A percentile compares a stretch with the other conserved stretches of the same genome.
Conservation (phyloP, 2,113 vertebrate genomes). For the Rousettus leschenaultii region DNA sequence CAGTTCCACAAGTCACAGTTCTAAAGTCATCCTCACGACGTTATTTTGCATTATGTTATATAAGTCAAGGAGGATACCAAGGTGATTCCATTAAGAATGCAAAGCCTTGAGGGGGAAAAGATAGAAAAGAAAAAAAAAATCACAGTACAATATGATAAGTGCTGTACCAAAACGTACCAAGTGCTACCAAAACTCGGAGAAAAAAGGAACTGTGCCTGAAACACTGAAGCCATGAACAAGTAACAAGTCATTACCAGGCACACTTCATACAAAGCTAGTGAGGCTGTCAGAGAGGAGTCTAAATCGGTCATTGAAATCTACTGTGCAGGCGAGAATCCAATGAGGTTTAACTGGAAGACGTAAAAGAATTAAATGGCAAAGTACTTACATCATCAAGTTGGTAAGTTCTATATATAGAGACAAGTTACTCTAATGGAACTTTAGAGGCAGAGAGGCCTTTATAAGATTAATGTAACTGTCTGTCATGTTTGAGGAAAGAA, state of each 20-base stretch:
- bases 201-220: not conserved
- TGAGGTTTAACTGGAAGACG: not conserved
- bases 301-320: not conserved
- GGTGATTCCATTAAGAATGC: not conserved
- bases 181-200: not conserved
- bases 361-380: not conserved
- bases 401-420: not conserved
- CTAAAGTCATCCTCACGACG: not conserved
- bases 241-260: not conserved
- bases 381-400: not conserved
- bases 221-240: not conserved
- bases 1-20: not conserved
- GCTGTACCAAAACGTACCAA: not conserved
- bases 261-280: not conserved
- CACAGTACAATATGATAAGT: not conserved
- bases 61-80: not conserved
- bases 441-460: not conserved
- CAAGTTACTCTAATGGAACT: not conserved
- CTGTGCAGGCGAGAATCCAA: not conserved
- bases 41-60: not conserved
- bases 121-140: not conserved
- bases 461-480: not conserved
- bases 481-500: not conserved
- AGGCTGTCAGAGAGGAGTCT: not conserved
- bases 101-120: not conserved